Percentiles rank a stretch among this genome's conserved stretches.
These are phyloP conservation scores for Alexandromys fortis DNA, from an alignment of 2,113 vertebrate species.

Conservation along the genomic window DNA sequence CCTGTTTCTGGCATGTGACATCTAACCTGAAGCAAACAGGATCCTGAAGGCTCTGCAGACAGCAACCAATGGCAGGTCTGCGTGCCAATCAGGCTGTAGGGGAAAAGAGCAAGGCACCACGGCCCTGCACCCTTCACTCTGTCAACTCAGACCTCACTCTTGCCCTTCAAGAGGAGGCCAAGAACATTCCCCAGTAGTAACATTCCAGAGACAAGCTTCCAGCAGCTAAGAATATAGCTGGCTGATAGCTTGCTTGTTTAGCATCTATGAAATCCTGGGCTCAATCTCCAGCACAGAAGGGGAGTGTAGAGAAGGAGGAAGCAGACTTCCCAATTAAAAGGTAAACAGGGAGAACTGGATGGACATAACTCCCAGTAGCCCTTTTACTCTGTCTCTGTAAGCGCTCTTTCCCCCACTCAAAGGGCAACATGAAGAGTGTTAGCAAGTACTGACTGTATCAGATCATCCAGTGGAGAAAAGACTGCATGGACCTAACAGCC, in stretches of 20 bases:
- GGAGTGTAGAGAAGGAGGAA: background rate
- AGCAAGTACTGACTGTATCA: background rate
- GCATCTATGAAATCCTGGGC: background rate
- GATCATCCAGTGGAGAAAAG: background rate
- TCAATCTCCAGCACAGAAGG: too few relatives aligned
- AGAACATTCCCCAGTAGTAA: background rate
- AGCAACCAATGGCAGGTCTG: background rate
- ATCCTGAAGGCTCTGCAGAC: background rate
- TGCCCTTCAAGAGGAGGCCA: background rate
- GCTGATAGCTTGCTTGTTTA: background rate
- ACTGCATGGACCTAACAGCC: background rate
- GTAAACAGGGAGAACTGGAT: background rate
- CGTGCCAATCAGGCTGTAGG: background rate
- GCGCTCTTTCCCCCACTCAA: background rate
- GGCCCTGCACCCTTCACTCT: background rate
- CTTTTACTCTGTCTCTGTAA: background rate
- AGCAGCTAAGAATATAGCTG: background rate
- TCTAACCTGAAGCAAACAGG: slow-evolving; percentile 1
- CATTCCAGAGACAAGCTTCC: background rate
- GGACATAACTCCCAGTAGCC: background rate
- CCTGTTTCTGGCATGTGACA: background rate
- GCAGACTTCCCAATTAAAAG: background rate
- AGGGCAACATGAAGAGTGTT: background rate
- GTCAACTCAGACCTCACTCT: background rate
- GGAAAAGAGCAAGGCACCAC: background rate